Conservation (phyloP, 2,113 vertebrate genomes). For the Blennius ocellaris region DNA sequence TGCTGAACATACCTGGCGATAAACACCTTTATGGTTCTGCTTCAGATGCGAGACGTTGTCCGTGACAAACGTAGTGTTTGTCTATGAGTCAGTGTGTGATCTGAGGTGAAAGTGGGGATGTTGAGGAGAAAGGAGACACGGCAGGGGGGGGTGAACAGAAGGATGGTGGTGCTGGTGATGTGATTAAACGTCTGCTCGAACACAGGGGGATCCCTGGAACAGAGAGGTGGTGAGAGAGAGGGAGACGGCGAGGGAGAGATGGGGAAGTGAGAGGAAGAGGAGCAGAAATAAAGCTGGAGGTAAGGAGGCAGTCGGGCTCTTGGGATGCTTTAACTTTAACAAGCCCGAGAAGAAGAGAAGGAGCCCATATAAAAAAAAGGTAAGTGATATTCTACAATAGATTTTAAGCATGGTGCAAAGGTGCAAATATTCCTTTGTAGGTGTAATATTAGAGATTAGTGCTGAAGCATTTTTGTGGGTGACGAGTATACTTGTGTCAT, state of each 20-base stretch:
- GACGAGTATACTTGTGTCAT: too few species aligned
- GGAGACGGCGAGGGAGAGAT: constrained; percentile 16
- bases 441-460: too few species aligned
- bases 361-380: constrained; percentile 27
- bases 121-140: constrained; percentile 1
- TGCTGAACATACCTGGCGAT: too few species aligned
- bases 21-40: too few species aligned
- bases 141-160: constrained; percentile 53
- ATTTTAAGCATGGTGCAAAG: neutral
- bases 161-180: constrained; percentile 46
- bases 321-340: constrained; percentile 29
- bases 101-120: constrained; percentile 14
- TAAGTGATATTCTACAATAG: constrained; percentile 19
- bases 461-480: too few species aligned
- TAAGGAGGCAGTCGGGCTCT: constrained; percentile 5
- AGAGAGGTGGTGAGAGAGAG: constrained; percentile 21
- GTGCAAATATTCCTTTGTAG: too few species aligned
- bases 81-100: too few species aligned
- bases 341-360: neutral
- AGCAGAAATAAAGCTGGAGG: constrained; percentile 29
- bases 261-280: constrained; percentile 14
- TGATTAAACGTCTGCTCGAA: constrained; percentile 67
- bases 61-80: too few species aligned
- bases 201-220: constrained; percentile 56
- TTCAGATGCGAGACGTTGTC: too few species aligned